Base-by-base conservation (phyloP, 2,888 invertebrate species). In the Unio pictorum region DNA sequence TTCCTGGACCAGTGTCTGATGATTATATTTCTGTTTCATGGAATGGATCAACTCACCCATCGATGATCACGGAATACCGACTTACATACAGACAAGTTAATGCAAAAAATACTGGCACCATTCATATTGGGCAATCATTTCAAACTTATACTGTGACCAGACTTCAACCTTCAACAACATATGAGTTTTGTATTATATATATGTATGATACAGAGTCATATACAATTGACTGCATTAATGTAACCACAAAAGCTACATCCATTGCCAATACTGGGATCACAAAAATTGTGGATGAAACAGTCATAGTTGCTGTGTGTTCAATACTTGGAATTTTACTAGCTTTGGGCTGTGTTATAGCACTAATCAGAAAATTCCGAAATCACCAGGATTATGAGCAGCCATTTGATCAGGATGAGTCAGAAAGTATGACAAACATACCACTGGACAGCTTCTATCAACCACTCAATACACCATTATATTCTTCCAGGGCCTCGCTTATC, bases 181-280 rank as follows among this genome's bases (percentile, higher is more conserved):
- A 91, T 77, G 89, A 90, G 76, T 87, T 91, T 75, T 91, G 91
- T 78, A 85, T 91, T 34, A 88, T 90, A 23, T 86, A 84, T 73
- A 75, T 79, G n/a, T 81, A 83, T 56, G 79, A 76, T n/a, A 74
- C 73, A 11, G 78, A 81, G 54, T 58, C 71, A 18, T 81, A 85
- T 64, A 80, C 76, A 56, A 76, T 86, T 18, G 80, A 86, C 66
- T 87, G 87, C 67, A 67, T 75, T 23, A 84, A 80, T 66, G 74
- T 83, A 26, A 81, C 81, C 61, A 86, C 87, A 7, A 73, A 72
- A 60, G 72, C 73, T 54, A 71, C 70, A n/a, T 62, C 61, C 8
- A 75, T 78, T 45, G 68, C 73, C 57, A 61, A 69, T 23, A 68
- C 74, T 34, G 82, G 81, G 2, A 81, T 85, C 28, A 81, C 80